Evolutionary conservation across 2,113 vertebrate species (phyloP).

Genomic region (Hylia prasina): DNA sequence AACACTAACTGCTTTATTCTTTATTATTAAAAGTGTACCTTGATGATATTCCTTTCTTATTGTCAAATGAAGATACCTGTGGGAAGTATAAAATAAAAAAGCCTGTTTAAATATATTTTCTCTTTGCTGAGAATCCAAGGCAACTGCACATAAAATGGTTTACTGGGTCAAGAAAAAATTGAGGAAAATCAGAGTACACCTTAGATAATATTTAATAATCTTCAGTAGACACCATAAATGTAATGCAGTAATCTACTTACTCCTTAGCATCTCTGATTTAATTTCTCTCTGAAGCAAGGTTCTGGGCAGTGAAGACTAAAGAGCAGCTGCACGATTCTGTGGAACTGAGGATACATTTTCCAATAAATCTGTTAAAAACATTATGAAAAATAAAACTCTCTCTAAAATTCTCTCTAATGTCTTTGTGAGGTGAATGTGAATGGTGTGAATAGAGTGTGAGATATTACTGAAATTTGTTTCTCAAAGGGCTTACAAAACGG

Average conservation of each 20-base stretch:
- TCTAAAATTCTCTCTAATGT: neutral
- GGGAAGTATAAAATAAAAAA: neutral
- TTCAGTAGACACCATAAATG: neutral
- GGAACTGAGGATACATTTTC: neutral
- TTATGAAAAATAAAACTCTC: neutral
- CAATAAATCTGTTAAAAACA: neutral
- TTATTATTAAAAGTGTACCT: neutral
- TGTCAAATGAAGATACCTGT: neutral
- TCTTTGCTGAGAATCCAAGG: neutral
- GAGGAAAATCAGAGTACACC: neutral
- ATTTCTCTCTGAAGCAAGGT: neutral
- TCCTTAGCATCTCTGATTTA: constrained; percentile 25
- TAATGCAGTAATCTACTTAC: constrained; percentile 15
- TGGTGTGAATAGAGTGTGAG: neutral
- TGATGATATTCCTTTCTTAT: neutral
- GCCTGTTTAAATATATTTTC: neutral
- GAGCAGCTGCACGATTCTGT: neutral
- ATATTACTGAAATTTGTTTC: neutral
- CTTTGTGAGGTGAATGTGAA: neutral
- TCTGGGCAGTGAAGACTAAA: neutral
- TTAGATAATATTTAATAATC: constrained; percentile 8
- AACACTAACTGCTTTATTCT: neutral
- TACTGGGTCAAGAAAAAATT: neutral
- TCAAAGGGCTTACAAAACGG: neutral
- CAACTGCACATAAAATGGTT: neutral